These are phyloP conservation scores for Zele albiditarsus DNA, from an alignment of 2,888 invertebrate species.

Conservation along the genomic window DNA sequence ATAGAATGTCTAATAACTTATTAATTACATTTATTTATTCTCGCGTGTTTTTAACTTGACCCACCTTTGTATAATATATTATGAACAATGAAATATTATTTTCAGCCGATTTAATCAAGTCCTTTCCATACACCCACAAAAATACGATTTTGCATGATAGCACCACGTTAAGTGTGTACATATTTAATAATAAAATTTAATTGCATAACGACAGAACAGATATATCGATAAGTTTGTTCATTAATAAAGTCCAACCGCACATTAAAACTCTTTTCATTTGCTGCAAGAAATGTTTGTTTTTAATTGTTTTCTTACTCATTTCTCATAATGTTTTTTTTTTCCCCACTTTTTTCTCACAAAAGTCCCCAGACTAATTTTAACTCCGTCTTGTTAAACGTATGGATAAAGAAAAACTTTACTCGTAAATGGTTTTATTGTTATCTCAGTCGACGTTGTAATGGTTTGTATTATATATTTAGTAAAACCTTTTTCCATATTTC, in stretches of 20 bases:
- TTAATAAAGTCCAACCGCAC: not conserved
- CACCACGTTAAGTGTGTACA: too few relatives aligned
- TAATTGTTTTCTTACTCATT: conserved; percentile 17
- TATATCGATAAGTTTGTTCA: not conserved
- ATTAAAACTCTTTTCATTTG: conserved; percentile 4
- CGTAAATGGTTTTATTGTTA: conserved; percentile 43
- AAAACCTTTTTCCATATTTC: conserved; percentile 16
- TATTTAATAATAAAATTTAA: too few relatives aligned
- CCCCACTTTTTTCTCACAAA: not conserved
- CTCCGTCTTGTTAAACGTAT: conserved; percentile 17
- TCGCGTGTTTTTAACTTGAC: too few relatives aligned
- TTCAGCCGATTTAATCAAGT: too few relatives aligned
- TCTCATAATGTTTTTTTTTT: not conserved
- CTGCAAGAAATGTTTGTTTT: not conserved
- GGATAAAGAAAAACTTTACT: conserved; percentile 31
- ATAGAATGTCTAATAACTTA: too few relatives aligned
- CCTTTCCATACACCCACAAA: too few relatives aligned
- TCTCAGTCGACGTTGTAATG: conserved; percentile 30
- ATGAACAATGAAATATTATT: too few relatives aligned
- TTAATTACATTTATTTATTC: too few relatives aligned
- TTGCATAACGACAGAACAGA: too few relatives aligned
- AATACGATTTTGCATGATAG: too few relatives aligned
- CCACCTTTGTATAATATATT: too few relatives aligned
- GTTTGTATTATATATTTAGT: conserved; percentile 26
- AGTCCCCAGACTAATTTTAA: conserved; percentile 24